Conservation (phyloP, 2,888 invertebrate genomes). For the Calliphora vomitoria region DNA sequence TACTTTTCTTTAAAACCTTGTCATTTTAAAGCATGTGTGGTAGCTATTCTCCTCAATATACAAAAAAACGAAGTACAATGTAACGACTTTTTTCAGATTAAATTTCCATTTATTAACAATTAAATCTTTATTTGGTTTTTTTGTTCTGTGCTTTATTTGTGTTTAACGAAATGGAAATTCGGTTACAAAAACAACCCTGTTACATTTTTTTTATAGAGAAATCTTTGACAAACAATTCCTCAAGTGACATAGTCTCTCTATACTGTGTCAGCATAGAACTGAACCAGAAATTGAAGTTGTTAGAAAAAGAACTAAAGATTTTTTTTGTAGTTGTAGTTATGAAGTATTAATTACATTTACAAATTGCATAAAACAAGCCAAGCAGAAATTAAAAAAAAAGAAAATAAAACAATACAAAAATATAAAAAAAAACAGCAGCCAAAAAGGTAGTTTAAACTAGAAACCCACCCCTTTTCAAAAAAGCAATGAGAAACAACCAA, state of each 20-base stretch:
- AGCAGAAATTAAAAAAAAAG: slow-evolving; percentile 56
- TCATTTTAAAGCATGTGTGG: too few relatives aligned
- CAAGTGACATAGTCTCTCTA: slow-evolving; percentile 52
- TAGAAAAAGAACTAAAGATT: slow-evolving; percentile 40
- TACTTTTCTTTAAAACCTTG: too few relatives aligned
- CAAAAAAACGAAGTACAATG: not conserved
- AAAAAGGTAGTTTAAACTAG: slow-evolving; percentile 48
- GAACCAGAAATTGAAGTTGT: slow-evolving; percentile 16
- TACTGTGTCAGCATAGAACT: slow-evolving; percentile 40
- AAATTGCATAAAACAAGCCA: slow-evolving; percentile 73
- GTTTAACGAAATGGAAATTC: slow-evolving; percentile 65
- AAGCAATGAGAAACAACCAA: not conserved
- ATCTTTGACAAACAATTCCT: slow-evolving; percentile 31
- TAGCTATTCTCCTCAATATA: not conserved
- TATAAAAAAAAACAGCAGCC: slow-evolving; percentile 10
- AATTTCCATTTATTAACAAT: slow-evolving; percentile 69
- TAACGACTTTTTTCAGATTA: slow-evolving; percentile 41
- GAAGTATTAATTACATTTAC: slow-evolving; percentile 72
- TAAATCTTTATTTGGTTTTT: slow-evolving; percentile 38
- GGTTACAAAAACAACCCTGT: slow-evolving; percentile 58
- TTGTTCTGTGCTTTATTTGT: slow-evolving; percentile 19
- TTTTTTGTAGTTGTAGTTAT: slow-evolving; percentile 33
- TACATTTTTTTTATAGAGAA: not conserved
- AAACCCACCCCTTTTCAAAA: slow-evolving; percentile 29
- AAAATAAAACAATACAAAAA: not conserved